phyloP scores from a whole-genome alignment of 1,140 invertebrate species.

The Zaprionus ghesquierei region DNA sequence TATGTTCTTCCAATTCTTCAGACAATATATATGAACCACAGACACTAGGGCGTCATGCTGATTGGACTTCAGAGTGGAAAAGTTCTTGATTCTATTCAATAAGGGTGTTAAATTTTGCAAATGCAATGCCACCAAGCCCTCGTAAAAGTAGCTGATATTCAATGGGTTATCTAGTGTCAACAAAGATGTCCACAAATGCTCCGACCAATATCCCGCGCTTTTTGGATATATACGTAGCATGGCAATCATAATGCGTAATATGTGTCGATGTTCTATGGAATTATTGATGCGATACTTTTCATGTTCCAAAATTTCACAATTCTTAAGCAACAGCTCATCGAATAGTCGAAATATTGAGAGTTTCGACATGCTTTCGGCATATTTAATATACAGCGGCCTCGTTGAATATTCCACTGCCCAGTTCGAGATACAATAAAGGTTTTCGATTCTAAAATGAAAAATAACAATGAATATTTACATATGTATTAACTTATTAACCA shows the following conservation, averaged over 20 bases:
- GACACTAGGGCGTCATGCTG: constrained; percentile 64
- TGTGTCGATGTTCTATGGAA: constrained; percentile 81
- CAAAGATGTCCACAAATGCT: constrained; percentile 83
- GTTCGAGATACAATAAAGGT: constrained; percentile 76
- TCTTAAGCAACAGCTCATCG: background rate
- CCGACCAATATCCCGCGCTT: constrained; percentile 33
- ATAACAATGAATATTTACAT: background rate
- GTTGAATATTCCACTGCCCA: background rate
- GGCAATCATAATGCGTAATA: constrained; percentile 82
- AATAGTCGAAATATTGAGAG: background rate
- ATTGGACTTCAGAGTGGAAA: constrained; percentile 32
- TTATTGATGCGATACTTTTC: constrained; percentile 11
- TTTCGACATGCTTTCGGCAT: background rate
- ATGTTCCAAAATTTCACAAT: background rate
- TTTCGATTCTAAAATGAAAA: constrained; percentile 13
- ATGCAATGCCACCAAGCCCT: constrained; percentile 83
- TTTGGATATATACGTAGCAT: constrained; percentile 42
- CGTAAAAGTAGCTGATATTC: constrained; percentile 86
- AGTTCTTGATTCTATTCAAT: constrained; percentile 24
- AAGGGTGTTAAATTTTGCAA: constrained; percentile 26
- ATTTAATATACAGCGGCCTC: background rate
- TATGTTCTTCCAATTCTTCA: constrained; percentile 18
- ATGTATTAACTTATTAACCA: background rate
- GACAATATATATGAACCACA: constrained; percentile 49
- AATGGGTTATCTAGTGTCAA: constrained; percentile 85